Conservation (phyloP, 2,888 invertebrate genomes). For the Trachelus stipa region DNA sequence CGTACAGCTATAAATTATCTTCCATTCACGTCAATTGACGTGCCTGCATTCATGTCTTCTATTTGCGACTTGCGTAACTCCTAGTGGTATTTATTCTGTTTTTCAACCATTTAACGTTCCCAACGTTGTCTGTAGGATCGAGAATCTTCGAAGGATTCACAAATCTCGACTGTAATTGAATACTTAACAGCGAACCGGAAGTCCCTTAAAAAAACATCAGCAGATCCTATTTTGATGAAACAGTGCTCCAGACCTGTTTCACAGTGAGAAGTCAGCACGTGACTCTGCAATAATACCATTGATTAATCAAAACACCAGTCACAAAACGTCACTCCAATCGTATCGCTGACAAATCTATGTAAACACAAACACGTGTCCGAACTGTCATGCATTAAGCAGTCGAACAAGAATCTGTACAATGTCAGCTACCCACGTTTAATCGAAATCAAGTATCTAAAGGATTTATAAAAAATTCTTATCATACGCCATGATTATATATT, state of each 20-base stretch:
- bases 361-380: not conserved
- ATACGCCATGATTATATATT: too few species aligned
- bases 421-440: too few species aligned
- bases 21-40: not conserved
- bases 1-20: not conserved
- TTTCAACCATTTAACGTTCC: too few species aligned
- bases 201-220: not conserved
- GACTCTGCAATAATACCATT: not conserved
- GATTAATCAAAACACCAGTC: not conserved
- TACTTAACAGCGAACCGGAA: not conserved
- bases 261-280: not conserved
- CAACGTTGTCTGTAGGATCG: too few species aligned
- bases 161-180: not conserved
- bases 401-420: not conserved
- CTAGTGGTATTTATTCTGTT: not conserved
- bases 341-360: not conserved
- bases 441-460: too few species aligned
- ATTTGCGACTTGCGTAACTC: not conserved
- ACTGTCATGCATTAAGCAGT: not conserved
- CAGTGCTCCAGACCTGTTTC: not conserved
- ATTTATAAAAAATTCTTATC: too few species aligned
- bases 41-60: not conserved
- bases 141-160: not conserved
- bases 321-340: not conserved
- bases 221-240: not conserved